Conservation (phyloP, 2,888 invertebrate species). For the Dryomyza anilis region DNA sequence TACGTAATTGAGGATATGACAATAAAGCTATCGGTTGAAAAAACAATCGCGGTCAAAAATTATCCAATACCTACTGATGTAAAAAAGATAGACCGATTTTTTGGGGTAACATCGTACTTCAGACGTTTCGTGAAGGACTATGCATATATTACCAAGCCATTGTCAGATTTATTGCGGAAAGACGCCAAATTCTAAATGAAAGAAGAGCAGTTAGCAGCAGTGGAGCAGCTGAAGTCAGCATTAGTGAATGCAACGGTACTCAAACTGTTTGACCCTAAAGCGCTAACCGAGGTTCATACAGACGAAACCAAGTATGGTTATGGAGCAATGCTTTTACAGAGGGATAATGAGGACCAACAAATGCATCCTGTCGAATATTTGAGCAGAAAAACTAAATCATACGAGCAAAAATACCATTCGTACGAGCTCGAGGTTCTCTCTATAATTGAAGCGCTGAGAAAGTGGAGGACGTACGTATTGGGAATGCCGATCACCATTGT, state of each 20-base stretch:
- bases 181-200: slow-evolving; percentile 31
- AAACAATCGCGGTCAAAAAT: too few relatives aligned
- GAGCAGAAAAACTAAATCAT: slow-evolving; percentile 45
- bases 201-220: slow-evolving; percentile 26
- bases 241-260: slow-evolving; percentile 29
- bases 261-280: slow-evolving; percentile 31
- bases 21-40: too few relatives aligned
- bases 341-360: slow-evolving; percentile 30
- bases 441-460: slow-evolving; percentile 39
- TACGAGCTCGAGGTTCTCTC: slow-evolving; percentile 45
- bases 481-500: slow-evolving; percentile 32
- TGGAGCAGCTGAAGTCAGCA: slow-evolving; percentile 30
- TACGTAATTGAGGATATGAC: slow-evolving; percentile 25
- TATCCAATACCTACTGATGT: slow-evolving; percentile 19
- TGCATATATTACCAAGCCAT: slow-evolving; percentile 26
- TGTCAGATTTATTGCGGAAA: slow-evolving; percentile 35
- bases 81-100: slow-evolving; percentile 28
- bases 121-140: slow-evolving; percentile 29
- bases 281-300: slow-evolving; percentile 35
- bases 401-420: slow-evolving; percentile 39
- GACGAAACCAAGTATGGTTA: slow-evolving; percentile 37
- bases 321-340: slow-evolving; percentile 37
- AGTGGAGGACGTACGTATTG: slow-evolving; percentile 35
- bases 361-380: slow-evolving; percentile 48
- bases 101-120: slow-evolving; percentile 35